phyloP scores from a whole-genome alignment of 2,113 vertebrate species.

The Danio rerio region GRCz12tu NC_133184.1:8243501-8244000 shows the following conservation, averaged over 20 bases:
- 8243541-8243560: neutral
- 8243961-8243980: conserved; percentile 64
- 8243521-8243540: neutral
- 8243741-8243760: conserved; percentile 4
- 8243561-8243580: conserved; percentile 8
- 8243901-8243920: conserved; percentile 35
- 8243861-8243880: conserved; percentile 76
- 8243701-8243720: conserved; percentile 4
- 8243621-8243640: conserved; percentile 39
- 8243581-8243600: neutral
- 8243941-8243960: conserved; percentile 60
- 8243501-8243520: neutral
- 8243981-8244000: conserved; percentile 5
- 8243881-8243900: conserved; percentile 60
- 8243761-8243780: neutral
- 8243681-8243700: conserved; percentile 1
- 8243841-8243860: conserved; percentile 45
- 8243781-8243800: conserved; percentile 35
- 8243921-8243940: conserved; percentile 12
- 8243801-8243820: conserved; percentile 19
- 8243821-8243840: conserved; percentile 42
- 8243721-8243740: neutral
- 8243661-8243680: neutral
- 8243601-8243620: conserved; percentile 46
- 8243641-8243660: neutral